Evolutionary conservation across 2,113 vertebrate species (phyloP).

Genomic region (Nesoenas mayeri): DNA sequence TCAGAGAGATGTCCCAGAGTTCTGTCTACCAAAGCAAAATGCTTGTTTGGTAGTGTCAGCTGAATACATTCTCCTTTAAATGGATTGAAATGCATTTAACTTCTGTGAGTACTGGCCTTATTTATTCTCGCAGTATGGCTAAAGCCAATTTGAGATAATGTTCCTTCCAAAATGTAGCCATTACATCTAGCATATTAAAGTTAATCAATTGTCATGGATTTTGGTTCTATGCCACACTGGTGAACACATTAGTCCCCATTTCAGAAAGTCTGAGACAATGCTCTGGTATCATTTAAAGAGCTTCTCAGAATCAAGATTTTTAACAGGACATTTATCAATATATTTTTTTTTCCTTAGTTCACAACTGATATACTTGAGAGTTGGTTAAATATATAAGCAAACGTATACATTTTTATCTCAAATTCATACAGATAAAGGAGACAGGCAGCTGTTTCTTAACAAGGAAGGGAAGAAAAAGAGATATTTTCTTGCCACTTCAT

Average conservation of each 20-base stretch:
- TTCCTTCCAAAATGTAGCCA: background rate
- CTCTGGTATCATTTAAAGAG: background rate
- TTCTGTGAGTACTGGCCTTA: background rate
- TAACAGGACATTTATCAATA: background rate
- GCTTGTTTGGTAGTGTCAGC: background rate
- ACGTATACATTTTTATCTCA: background rate
- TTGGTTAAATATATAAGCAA: background rate
- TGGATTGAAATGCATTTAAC: background rate
- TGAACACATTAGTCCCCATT: background rate
- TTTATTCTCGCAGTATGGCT: background rate
- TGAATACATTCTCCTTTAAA: background rate
- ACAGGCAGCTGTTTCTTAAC: background rate
- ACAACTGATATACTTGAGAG: background rate
- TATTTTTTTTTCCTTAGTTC: background rate
- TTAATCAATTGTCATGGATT: constrained; percentile 34
- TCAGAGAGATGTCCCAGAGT: background rate
- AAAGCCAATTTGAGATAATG: background rate
- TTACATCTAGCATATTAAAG: background rate
- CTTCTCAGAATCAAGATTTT: background rate
- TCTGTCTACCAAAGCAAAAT: background rate
- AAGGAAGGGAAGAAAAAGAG: background rate
- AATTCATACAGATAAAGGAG: background rate
- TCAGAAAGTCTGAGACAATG: background rate
- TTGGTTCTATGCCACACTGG: background rate
- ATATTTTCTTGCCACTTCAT: background rate